Conservation (phyloP, 2,113 vertebrate species). For the Alouatta palliata region DNA sequence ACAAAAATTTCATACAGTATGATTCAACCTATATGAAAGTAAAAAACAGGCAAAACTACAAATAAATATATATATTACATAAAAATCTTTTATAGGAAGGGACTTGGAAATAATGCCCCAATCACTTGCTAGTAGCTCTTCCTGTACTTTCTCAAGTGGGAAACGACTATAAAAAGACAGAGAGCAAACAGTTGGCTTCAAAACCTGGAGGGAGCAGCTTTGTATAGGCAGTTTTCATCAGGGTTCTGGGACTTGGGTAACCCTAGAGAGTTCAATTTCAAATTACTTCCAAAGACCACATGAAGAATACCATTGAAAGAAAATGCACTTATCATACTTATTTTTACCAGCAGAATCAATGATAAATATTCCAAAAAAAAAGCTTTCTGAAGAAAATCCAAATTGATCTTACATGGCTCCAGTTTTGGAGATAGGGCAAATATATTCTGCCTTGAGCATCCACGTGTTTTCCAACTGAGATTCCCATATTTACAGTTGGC, state of each 20-base stretch:
- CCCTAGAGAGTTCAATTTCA: conserved; percentile 16
- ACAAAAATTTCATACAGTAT: not conserved
- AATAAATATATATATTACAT: not conserved
- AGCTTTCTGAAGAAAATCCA: conserved; percentile 38
- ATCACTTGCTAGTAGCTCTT: not conserved
- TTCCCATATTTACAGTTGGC: conserved; percentile 92
- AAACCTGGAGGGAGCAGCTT: not conserved
- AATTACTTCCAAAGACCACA: conserved; percentile 10
- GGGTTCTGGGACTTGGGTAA: not conserved
- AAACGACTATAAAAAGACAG: not conserved
- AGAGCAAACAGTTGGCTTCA: not conserved
- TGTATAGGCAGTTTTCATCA: not conserved
- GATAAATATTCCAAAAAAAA: conserved; percentile 16
- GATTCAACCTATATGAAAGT: conserved; percentile 22
- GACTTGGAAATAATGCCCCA: not conserved
- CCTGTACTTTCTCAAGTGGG: not conserved
- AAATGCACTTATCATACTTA: conserved; percentile 26
- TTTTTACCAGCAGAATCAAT: not conserved
- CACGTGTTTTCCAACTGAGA: conserved; percentile 94
- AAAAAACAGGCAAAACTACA: conserved; percentile 14
- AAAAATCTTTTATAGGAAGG: not conserved
- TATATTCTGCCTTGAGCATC: conserved; percentile 92
- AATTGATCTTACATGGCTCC: conserved; percentile 91
- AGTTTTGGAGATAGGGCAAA: conserved; percentile 93
- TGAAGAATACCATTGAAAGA: conserved; percentile 36